Evolutionary conservation across 2,888 invertebrate species (phyloP).

Genomic region (Meteorus colon): DNA sequence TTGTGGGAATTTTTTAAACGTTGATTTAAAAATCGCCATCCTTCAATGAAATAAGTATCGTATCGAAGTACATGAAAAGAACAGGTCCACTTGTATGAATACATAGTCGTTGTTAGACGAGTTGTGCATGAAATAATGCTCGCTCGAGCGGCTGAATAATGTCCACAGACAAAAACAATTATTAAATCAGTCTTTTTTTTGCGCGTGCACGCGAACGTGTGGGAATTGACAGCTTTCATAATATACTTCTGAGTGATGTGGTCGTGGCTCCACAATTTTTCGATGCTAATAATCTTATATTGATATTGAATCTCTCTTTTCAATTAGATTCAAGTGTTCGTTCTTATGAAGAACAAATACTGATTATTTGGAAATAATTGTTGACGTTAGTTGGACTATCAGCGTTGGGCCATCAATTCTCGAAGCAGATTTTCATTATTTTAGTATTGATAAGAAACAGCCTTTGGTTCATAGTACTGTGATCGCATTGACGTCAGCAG

Average conservation of each 20-base stretch:
- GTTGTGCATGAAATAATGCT: constrained; percentile 55
- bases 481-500: neutral
- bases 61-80: too few relatives aligned
- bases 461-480: neutral
- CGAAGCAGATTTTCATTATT: too few relatives aligned
- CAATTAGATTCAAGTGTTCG: too few relatives aligned
- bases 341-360: neutral
- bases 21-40: too few relatives aligned
- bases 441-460: neutral
- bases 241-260: neutral
- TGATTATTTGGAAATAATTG: neutral
- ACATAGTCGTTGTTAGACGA: constrained; percentile 40
- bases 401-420: too few relatives aligned
- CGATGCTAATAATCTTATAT: neutral
- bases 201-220: neutral
- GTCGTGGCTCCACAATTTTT: neutral
- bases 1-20: too few relatives aligned
- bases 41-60: too few relatives aligned
- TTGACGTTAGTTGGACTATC: neutral
- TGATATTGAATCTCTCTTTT: neutral
- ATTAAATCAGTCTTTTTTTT: constrained; percentile 42
- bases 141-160: constrained; percentile 25
- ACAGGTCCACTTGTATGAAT: neutral
- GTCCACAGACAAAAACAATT: constrained; percentile 44
- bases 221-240: neutral